A percentile compares a stretch with the other conserved stretches of the same genome.
phyloP scores from a whole-genome alignment of 1,140 invertebrate genomes.

The Drosophila pseudoananassae region DNA sequence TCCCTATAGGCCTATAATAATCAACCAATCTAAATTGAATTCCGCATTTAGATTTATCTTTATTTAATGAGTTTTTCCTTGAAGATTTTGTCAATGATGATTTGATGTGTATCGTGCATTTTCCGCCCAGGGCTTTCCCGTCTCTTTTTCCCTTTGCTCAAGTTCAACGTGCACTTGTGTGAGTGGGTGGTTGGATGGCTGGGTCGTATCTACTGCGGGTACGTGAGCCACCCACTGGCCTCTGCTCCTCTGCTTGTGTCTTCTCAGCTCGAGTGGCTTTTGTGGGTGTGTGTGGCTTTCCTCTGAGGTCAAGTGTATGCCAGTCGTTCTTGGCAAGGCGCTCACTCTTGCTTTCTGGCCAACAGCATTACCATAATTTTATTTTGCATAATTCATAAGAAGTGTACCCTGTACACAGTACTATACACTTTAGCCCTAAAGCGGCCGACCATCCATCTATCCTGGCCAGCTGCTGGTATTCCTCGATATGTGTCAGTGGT shows the following conservation, averaged over 20 bases:
- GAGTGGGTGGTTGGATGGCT: constrained; percentile 10
- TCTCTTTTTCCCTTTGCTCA: constrained; percentile 34
- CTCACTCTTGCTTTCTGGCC: constrained; percentile 49
- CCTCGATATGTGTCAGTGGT: constrained; percentile 44
- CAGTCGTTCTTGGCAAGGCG: constrained; percentile 26
- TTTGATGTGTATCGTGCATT: constrained; percentile 18
- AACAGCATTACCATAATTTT: constrained; percentile 60
- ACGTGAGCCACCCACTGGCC: constrained; percentile 59
- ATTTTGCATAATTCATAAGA: constrained; percentile 49
- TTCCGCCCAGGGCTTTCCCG: constrained; percentile 11
- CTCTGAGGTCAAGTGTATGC: constrained; percentile 38
- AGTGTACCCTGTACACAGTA: not conserved
- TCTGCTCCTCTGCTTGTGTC: constrained; percentile 23
- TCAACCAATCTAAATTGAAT: constrained; percentile 1
- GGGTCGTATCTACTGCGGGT: constrained; percentile 1
- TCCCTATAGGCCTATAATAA: not conserved
- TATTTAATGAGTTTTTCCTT: constrained; percentile 9
- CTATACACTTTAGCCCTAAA: not conserved
- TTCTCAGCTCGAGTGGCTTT: constrained; percentile 41
- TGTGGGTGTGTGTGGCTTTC: constrained; percentile 15
- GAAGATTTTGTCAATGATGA: constrained; percentile 6
- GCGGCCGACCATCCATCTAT: no score
- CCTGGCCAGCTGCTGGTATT: constrained; percentile 4
- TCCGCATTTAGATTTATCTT: not conserved
- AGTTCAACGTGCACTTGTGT: constrained; percentile 74